Evolutionary conservation across 2,888 invertebrate genomes (phyloP).

Genomic region (Carcina quercana): DNA sequence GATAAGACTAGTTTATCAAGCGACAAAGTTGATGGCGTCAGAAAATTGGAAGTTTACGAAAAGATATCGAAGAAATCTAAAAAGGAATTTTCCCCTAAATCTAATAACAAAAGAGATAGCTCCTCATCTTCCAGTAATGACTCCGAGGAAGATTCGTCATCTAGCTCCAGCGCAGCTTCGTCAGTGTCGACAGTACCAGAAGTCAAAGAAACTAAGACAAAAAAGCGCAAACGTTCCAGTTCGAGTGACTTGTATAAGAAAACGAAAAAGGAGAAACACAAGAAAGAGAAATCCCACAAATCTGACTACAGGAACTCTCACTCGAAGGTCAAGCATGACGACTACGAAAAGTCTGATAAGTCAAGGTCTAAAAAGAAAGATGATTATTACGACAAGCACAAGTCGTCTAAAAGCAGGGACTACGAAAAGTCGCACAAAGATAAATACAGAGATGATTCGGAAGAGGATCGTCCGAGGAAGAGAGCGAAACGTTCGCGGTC

Average conservation of each 20-base stretch:
- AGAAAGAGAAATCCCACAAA: constrained; percentile 35
- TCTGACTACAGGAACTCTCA: constrained; percentile 34
- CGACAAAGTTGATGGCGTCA: constrained; percentile 43
- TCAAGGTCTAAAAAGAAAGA: constrained; percentile 40
- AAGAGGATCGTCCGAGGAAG: constrained; percentile 49
- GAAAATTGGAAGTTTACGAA: constrained; percentile 50
- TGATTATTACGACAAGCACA: constrained; percentile 44
- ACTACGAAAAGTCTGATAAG: constrained; percentile 38
- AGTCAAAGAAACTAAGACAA: constrained; percentile 40
- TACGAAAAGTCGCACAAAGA: constrained; percentile 41
- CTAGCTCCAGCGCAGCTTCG: constrained; percentile 38
- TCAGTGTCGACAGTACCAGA: constrained; percentile 41
- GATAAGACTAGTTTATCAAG: constrained; percentile 43
- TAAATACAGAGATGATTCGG: constrained; percentile 55
- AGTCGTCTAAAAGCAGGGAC: constrained; percentile 43
- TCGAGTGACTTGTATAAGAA: constrained; percentile 45
- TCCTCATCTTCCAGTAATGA: constrained; percentile 53
- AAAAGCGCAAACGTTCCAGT: constrained; percentile 48
- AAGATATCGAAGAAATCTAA: constrained; percentile 42
- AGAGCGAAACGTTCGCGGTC: constrained; percentile 51
- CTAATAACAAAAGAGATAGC: constrained; percentile 42
- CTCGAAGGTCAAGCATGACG: constrained; percentile 41
- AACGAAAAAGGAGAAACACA: constrained; percentile 39
- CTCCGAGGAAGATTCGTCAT: constrained; percentile 49
- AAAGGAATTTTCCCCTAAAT: constrained; percentile 41